phyloP scores from a whole-genome alignment of 2,888 invertebrate species.

The Phlogophora meticulosa region DNA sequence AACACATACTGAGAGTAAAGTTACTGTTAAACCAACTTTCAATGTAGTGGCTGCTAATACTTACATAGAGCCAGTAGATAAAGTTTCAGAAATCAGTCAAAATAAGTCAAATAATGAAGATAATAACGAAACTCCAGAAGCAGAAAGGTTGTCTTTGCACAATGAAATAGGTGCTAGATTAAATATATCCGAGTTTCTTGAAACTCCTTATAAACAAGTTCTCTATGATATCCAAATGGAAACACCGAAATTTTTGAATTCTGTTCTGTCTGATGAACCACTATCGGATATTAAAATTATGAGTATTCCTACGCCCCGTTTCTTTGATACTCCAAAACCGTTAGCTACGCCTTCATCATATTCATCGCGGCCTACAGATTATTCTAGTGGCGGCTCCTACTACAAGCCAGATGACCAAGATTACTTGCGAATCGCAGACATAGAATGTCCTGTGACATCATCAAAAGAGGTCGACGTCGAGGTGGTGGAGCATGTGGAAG shows the following conservation, averaged over 20 bases:
- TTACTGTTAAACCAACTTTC: constrained; percentile 78
- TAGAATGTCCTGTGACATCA: constrained; percentile 73
- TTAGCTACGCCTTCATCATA: constrained; percentile 85
- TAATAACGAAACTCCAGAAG: constrained; percentile 83
- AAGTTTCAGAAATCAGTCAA: constrained; percentile 65
- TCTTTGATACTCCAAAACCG: constrained; percentile 86
- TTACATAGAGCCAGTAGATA: constrained; percentile 51
- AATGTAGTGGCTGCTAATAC: constrained; percentile 74
- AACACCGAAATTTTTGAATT: constrained; percentile 90
- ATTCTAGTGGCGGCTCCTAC: constrained; percentile 92
- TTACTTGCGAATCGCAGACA: constrained; percentile 78
- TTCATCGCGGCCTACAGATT: constrained; percentile 90
- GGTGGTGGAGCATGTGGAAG: constrained; percentile 55
- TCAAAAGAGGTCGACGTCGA: constrained; percentile 65
- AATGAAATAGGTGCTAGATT: constrained; percentile 86
- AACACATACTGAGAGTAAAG: constrained; percentile 46
- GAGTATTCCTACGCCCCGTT: constrained; percentile 91
- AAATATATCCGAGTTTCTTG: constrained; percentile 88
- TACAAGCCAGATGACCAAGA: constrained; percentile 92
- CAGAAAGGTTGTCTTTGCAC: constrained; percentile 82
- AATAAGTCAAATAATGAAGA: constrained; percentile 74
- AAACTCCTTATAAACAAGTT: constrained; percentile 91
- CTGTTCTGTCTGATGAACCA: constrained; percentile 84
- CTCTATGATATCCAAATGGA: constrained; percentile 88
- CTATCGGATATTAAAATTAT: constrained; percentile 91